Conservation (phyloP, 2,113 vertebrate genomes). For the Pica pica region DNA sequence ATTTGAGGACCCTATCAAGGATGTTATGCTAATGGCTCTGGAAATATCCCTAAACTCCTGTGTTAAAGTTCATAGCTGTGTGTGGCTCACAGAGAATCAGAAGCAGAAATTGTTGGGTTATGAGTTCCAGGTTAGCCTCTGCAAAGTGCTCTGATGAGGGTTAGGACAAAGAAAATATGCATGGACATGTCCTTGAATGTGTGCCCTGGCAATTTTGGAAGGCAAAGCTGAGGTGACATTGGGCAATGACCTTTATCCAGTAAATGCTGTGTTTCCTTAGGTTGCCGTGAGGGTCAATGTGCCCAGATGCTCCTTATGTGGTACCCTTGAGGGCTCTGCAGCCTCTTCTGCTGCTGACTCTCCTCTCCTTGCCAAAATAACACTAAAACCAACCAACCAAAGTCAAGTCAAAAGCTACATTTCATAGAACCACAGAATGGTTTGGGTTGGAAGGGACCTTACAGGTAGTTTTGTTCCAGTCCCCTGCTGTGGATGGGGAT, state of each 20-base stretch:
- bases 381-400: background rate
- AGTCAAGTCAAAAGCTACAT: background rate
- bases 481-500: too few relatives aligned
- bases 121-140: background rate
- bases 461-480: background rate
- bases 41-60: slow-evolving; percentile 29
- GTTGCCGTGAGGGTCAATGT: background rate
- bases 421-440: background rate
- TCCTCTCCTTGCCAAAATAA: background rate
- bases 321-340: background rate
- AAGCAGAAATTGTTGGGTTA: background rate
- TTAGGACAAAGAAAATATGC: background rate
- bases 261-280: background rate
- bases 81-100: background rate
- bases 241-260: background rate
- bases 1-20: slow-evolving; percentile 28
- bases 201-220: background rate
- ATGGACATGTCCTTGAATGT: background rate
- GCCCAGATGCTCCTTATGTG: background rate
- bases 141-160: background rate
- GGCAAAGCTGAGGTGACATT: background rate
- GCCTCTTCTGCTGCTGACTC: background rate
- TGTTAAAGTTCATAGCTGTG: slow-evolving; percentile 12
- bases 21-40: slow-evolving; percentile 25
- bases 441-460: background rate